These are phyloP conservation scores for Poeciliopsis prolifica DNA, from an alignment of 2,113 vertebrate species.

Conservation along the genomic window DNA sequence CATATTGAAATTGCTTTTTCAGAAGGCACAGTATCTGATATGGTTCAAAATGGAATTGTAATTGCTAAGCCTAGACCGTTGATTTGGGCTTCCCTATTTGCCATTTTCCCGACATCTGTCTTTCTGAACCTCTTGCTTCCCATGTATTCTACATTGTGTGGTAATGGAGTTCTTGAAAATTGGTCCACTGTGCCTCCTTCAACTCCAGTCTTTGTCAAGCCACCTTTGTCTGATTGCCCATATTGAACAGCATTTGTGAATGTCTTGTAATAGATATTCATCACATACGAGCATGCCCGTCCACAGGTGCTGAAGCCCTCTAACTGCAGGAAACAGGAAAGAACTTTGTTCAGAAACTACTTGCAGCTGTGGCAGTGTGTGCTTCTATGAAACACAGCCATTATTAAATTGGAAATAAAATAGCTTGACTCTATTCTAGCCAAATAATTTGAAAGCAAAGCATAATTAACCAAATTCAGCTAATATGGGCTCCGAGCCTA, in stretches of 20 bases:
- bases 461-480: constrained; percentile 3
- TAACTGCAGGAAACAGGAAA: constrained; percentile 6
- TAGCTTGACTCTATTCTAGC: constrained; percentile 2
- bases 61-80: constrained; percentile 24
- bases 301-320: constrained; percentile 1
- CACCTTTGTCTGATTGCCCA: constrained; percentile 20
- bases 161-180: constrained; percentile 9
- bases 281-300: constrained; percentile 1
- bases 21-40: constrained; percentile 25
- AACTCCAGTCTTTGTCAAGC: constrained; percentile 32
- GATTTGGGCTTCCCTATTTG: constrained; percentile 44
- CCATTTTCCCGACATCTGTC: constrained; percentile 43
- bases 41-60: constrained; percentile 34
- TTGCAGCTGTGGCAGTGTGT: constrained; percentile 18
- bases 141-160: neutral
- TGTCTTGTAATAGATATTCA: constrained; percentile 32
- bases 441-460: neutral
- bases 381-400: constrained; percentile 6
- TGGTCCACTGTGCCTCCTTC: constrained; percentile 15
- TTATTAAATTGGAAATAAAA: constrained; percentile 24
- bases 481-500: constrained; percentile 1
- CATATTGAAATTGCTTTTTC: constrained; percentile 8
- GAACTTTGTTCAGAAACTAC: constrained; percentile 1
- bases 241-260: constrained; percentile 28
- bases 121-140: constrained; percentile 22